Base-by-base conservation (phyloP, 1,140 invertebrate species). In the Euwallacea similis region DNA sequence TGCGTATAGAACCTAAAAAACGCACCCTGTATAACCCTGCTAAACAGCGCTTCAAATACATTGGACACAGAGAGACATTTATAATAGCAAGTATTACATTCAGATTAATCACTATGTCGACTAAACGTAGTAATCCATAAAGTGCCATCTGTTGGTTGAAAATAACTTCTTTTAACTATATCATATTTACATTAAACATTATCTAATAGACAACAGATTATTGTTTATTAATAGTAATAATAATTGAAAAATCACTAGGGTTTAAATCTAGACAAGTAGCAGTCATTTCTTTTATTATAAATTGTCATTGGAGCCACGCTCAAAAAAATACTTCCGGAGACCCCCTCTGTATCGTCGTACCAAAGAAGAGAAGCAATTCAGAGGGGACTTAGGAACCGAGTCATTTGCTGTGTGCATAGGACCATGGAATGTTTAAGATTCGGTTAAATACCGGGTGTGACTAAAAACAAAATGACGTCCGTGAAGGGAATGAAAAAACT, bases 141-240 rank as follows among this genome's bases (percentile, higher is more conserved):
- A 13, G 46, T 65, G 63, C 13, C 46, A 50, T 13, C 13, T 50
- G 46, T 63, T 70, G 56, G 46, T 63, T 62, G 59, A 70, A 70
- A 70, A 70, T 70, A 70, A 70, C 50, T 69, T 70, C 62, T 58
- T 11, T 50, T 50, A 70, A 70, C 42, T 69, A 60, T 69, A 69
- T 69, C 16, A 60, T 74, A 74, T 74, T 69, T 74, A 74, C 73
- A 74, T 74, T 71, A 71, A 50, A 11, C 13, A 50, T 58, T 43
- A 71, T 74, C 73, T 74, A 74, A 74, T 74, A 74, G 73, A 74
- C 73, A 74, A 74, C 73, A 72, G 67, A 65, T 71, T 72, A 62
- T 46, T 58, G 64, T 64, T 71, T 67, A 50, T 58, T 66, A 16
- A 66, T 13, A 66, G 13, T 54, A 42, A n/a, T 65, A 62, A 72